These are phyloP conservation scores for Lasius fuliginosus DNA, from an alignment of 2,888 invertebrate genomes.

Conservation along the genomic window DNA sequence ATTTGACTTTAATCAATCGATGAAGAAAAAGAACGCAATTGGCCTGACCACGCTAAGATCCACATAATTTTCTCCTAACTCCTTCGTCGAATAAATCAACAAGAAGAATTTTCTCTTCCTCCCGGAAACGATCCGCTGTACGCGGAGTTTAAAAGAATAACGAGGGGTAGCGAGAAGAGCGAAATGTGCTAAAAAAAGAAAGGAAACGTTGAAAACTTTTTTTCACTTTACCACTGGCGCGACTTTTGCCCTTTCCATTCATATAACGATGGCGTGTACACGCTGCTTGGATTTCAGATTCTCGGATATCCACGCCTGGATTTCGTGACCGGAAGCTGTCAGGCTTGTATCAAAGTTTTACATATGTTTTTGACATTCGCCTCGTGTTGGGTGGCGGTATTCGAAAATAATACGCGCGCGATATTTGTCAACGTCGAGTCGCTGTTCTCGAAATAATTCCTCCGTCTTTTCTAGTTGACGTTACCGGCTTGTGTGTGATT, in stretches of 20 bases:
- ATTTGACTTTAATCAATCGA: slow-evolving; percentile 36
- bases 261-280: slow-evolving; percentile 43
- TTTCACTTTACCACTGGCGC: slow-evolving; percentile 26
- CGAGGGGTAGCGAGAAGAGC: slow-evolving; percentile 8
- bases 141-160: slow-evolving; percentile 51
- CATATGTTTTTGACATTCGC: slow-evolving; percentile 64
- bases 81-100: slow-evolving; percentile 57
- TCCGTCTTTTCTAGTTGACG: slow-evolving; percentile 39
- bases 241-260: slow-evolving; percentile 44
- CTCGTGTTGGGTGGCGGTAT: slow-evolving; percentile 41
- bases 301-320: slow-evolving; percentile 28
- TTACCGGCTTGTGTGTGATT: slow-evolving; percentile 42
- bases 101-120: slow-evolving; percentile 7
- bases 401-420: slow-evolving; percentile 55
- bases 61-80: slow-evolving; percentile 65
- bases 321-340: slow-evolving; percentile 58
- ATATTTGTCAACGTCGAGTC: slow-evolving; percentile 47
- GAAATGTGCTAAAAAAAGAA: slow-evolving; percentile 13
- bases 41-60: slow-evolving; percentile 56
- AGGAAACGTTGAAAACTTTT: slow-evolving; percentile 45
- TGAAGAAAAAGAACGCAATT: slow-evolving; percentile 12
- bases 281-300: slow-evolving; percentile 53
- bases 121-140: slow-evolving; percentile 41
- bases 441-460: slow-evolving; percentile 53
- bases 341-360: slow-evolving; percentile 69